Conservation (phyloP, 2,797 vertebrate genomes). For the Pseudochirops cupreus region DNA sequence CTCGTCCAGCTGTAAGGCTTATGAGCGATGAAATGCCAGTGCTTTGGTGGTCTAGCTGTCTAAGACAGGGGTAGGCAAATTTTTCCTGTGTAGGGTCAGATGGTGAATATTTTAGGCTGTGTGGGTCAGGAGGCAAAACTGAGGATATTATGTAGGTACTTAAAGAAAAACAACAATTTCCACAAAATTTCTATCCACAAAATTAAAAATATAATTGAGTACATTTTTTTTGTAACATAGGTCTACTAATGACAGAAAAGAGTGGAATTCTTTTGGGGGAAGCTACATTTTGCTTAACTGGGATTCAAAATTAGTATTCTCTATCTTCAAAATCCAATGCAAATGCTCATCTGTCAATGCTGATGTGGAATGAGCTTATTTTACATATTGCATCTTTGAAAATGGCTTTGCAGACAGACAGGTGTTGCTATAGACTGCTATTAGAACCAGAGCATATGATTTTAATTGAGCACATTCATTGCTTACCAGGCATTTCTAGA, state of each 20-base stretch:
- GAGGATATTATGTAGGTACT: neutral
- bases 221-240: neutral
- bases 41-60: neutral
- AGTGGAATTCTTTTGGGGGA: neutral
- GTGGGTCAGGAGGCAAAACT: neutral
- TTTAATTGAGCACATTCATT: neutral
- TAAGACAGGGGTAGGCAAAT: neutral
- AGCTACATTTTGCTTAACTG: neutral
- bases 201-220: neutral
- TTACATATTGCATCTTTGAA: neutral
- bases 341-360: neutral
- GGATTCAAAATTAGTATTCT: neutral
- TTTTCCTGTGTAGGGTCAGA: neutral
- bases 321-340: neutral
- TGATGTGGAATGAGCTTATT: neutral
- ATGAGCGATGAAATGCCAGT: neutral
- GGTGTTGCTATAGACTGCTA: neutral
- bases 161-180: neutral
- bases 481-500: neutral
- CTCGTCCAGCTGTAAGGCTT: neutral
- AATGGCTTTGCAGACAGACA: neutral
- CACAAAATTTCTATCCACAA: neutral
- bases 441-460: neutral
- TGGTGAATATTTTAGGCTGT: neutral
- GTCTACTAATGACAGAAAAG: neutral